Base-by-base conservation (phyloP, 2,113 vertebrate genomes). In the Isichthys henryi region DNA sequence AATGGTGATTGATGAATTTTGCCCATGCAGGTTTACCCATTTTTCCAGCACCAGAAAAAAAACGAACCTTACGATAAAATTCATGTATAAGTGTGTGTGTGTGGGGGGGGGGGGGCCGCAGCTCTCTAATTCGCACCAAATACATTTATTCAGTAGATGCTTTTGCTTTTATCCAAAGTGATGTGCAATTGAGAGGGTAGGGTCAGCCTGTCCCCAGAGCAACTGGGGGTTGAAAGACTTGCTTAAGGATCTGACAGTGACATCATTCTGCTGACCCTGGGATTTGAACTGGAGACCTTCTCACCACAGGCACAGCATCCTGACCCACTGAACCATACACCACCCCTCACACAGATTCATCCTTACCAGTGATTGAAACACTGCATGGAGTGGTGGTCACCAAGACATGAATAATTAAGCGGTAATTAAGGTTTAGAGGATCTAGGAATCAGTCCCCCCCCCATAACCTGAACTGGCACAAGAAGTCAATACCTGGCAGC, bases 301-400 rank as follows among this genome's bases (percentile, higher is more conserved):
- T n/a, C 8, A 70, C 31, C 62, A 31, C 10, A 27, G 62, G 10
- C n/a, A 70, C n/a, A 27, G 62, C 62, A 31, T 13, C 27, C 10
- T 70, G 4, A 70, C 62, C n/a, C 10, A 27, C 45, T 53, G 35
- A 5, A 7, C 0, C 7, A n/a, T 3, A 62, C 6, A 58, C 52
- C 83, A 66, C 53, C 70, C 31, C 58, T 70, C 66, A 35, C 70
- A 62, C 10, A 84, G 62, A 82, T 66, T 43, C 39, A 49, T 21
- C n/a, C 70, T 91, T 62, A 90, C 15, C 90, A 88, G 90, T 88
- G 48, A 87, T 91, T 80, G 84, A 91, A 91, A 88, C 87, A 92
- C 89, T 82, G 53, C 74, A 43, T 70, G 49, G 39, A 8, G 23
- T 31, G 45, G 17, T 35, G 27, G 46, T 49, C 58, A 52, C 35